Conservation (phyloP, 2,888 invertebrate species). For the Minunthozetes semirufus region DNA sequence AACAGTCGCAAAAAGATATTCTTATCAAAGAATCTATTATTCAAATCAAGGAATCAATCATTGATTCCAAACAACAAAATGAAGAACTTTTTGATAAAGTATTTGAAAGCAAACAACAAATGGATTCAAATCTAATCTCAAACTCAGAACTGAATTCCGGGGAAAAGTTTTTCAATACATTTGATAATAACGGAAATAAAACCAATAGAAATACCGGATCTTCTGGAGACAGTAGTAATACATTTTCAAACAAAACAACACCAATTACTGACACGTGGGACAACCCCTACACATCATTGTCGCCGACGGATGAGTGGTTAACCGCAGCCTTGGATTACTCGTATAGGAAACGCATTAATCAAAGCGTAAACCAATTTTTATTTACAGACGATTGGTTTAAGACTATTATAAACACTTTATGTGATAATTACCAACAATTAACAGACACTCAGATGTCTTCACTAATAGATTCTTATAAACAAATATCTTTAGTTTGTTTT, state of each 20-base stretch:
- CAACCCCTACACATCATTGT: background rate
- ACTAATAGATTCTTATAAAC: background rate
- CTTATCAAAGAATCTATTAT: background rate
- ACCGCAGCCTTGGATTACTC: background rate
- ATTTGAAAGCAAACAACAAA: background rate
- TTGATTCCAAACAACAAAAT: background rate
- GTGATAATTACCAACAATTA: background rate
- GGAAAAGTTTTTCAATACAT: background rate
- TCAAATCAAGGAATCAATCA: background rate
- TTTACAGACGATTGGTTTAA: slow-evolving; percentile 16
- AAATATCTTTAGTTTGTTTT: slow-evolving; percentile 6
- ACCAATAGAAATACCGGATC: background rate
- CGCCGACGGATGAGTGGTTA: background rate
- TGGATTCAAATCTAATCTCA: background rate
- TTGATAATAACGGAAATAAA: background rate
- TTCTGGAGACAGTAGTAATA: background rate
- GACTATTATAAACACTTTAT: background rate
- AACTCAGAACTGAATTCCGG: background rate
- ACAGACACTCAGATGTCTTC: background rate
- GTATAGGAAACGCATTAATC: background rate
- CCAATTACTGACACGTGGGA: background rate
- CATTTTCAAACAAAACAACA: background rate
- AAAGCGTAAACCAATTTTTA: background rate
- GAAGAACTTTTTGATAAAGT: background rate
- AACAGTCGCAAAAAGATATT: background rate